A percentile compares a stretch with the other conserved stretches of the same genome.
phyloP scores from a whole-genome alignment of 2,888 invertebrate species.

The Phaonia tiefii region DNA sequence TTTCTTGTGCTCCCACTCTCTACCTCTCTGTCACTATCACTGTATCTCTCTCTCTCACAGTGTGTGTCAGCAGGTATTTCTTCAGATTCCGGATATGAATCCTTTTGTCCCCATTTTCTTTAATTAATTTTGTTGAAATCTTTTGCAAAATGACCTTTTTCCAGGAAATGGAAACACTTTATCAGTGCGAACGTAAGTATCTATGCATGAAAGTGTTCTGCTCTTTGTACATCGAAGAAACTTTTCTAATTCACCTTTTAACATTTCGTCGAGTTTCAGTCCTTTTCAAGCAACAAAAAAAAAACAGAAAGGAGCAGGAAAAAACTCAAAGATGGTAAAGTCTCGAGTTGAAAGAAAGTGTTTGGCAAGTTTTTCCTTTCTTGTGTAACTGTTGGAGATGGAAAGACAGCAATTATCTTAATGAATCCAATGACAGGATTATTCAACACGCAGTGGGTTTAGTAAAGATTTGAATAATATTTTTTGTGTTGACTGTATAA shows the following conservation, averaged over 20 bases:
- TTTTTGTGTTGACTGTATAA: not conserved
- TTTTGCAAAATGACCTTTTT: slow-evolving; percentile 41
- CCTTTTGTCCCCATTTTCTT: slow-evolving; percentile 39
- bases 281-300: not conserved
- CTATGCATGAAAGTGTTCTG: not conserved
- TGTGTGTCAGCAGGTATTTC: not conserved
- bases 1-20: no score
- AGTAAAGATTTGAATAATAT: slow-evolving; percentile 40
- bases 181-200: not conserved
- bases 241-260: slow-evolving; percentile 49
- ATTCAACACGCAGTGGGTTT: slow-evolving; percentile 37
- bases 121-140: slow-evolving; percentile 57
- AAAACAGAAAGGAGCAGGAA: no score
- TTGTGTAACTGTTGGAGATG: slow-evolving; percentile 35
- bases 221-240: slow-evolving; percentile 41
- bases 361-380: slow-evolving; percentile 20
- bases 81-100: slow-evolving; percentile 17
- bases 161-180: slow-evolving; percentile 31
- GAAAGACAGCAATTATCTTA: slow-evolving; percentile 42
- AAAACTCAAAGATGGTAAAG: not conserved
- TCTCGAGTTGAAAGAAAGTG: slow-evolving; percentile 13
- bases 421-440: slow-evolving; percentile 35
- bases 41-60: no score
- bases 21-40: no score
- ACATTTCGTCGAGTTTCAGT: slow-evolving; percentile 28